phyloP scores from a whole-genome alignment of 2,113 vertebrate species.

The Hypomesus transpacificus region DNA sequence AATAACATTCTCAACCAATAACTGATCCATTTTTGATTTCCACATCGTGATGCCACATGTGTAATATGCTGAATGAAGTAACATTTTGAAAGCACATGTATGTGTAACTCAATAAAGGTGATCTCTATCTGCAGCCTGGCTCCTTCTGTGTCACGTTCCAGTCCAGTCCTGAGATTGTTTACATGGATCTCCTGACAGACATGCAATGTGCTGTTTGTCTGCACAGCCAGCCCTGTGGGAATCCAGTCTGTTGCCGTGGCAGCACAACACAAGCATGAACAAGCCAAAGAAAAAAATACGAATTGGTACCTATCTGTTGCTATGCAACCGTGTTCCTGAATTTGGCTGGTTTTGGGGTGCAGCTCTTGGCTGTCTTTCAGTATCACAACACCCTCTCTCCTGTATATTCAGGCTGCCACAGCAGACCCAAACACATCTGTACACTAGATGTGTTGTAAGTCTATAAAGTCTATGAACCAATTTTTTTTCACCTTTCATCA shows the following conservation, averaged over 20 bases:
- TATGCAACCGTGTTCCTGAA: conserved; percentile 68
- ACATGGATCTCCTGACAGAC: too few relatives aligned
- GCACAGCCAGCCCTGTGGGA: conserved; percentile 43
- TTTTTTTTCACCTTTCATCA: too few relatives aligned
- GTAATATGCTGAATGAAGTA: too few relatives aligned
- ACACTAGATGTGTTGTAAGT: too few relatives aligned
- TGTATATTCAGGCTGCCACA: background rate
- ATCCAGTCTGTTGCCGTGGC: conserved; percentile 48
- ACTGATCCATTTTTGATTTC: background rate
- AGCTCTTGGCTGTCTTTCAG: conserved; percentile 31
- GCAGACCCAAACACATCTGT: too few relatives aligned
- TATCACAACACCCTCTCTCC: conserved; percentile 10
- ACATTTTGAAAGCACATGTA: too few relatives aligned
- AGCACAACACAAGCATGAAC: conserved; percentile 38
- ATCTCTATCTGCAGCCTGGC: too few relatives aligned
- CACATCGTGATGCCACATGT: conserved; percentile 25
- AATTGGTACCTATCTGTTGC: conserved; percentile 69
- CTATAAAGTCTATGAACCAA: too few relatives aligned
- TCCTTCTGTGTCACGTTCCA: too few relatives aligned
- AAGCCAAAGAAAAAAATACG: conserved; percentile 49
- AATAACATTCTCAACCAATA: conserved; percentile 11
- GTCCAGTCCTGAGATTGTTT: too few relatives aligned
- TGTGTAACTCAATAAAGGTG: too few relatives aligned
- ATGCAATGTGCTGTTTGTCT: background rate
- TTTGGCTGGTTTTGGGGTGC: conserved; percentile 62